phyloP scores from a whole-genome alignment of 2,113 vertebrate species.

The Hypomesus transpacificus region DNA sequence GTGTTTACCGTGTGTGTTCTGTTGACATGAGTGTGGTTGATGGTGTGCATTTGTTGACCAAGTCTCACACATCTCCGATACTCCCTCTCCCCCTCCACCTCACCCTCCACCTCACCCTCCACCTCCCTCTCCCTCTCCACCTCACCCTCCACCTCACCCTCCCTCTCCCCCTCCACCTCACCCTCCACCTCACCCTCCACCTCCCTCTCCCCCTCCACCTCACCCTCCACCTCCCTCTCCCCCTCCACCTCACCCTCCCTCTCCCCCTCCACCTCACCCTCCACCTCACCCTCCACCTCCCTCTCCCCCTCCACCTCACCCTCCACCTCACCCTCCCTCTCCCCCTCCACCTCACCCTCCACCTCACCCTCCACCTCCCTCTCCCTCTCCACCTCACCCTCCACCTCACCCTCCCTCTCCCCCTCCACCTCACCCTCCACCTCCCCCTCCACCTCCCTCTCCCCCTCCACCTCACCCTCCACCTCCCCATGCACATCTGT shows the following conservation, averaged over 20 bases:
- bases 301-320: not conserved
- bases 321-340: too few species aligned
- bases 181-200: not conserved
- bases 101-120: not conserved
- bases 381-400: not conserved
- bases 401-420: not conserved
- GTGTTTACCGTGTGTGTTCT: not conserved
- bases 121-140: not conserved
- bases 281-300: not conserved
- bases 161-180: not conserved
- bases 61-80: too few species aligned
- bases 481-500: not conserved
- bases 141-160: too few species aligned
- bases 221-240: too few species aligned
- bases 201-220: not conserved
- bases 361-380: not conserved
- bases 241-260: too few species aligned
- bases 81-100: not conserved
- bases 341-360: too few species aligned
- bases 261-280: too few species aligned
- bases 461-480: not conserved
- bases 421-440: not conserved
- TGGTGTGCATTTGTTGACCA: too few species aligned
- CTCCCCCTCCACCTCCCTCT: too few species aligned
- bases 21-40: conserved; percentile 1